These are phyloP conservation scores for Lophochroa leadbeateri DNA, from an alignment of 2,113 vertebrate genomes.

Conservation along the genomic window DNA sequence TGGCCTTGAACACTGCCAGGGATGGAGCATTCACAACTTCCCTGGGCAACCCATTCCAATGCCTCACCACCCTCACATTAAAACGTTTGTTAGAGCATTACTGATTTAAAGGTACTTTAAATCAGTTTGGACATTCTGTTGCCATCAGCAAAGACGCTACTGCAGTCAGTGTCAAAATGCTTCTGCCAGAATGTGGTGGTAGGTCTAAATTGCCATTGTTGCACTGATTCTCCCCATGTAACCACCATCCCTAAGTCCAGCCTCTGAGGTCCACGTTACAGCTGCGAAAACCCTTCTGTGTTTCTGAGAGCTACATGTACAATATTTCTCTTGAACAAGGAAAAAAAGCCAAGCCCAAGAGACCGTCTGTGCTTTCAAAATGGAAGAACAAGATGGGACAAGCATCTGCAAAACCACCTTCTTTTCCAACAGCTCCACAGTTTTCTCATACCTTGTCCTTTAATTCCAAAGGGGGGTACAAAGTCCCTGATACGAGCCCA, in stretches of 20 bases:
- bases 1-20: no score
- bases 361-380: background rate
- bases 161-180: background rate
- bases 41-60: no score
- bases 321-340: background rate
- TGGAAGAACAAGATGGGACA: background rate
- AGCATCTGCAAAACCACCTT: background rate
- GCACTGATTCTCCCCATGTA: background rate
- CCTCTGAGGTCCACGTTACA: rapidly evolving
- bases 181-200: background rate
- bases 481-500: slow-evolving; percentile 84
- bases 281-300: background rate
- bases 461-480: slow-evolving; percentile 85
- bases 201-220: background rate
- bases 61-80: no score
- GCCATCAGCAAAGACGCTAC: background rate
- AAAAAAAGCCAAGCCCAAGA: background rate
- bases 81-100: background rate
- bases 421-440: background rate
- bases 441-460: slow-evolving; percentile 83
- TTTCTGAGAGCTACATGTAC: background rate
- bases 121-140: background rate
- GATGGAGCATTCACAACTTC: no score
- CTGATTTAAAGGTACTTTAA: background rate
- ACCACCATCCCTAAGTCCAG: background rate